Conservation (phyloP, 1,140 invertebrate species). For the Lepidurus packardi region DNA sequence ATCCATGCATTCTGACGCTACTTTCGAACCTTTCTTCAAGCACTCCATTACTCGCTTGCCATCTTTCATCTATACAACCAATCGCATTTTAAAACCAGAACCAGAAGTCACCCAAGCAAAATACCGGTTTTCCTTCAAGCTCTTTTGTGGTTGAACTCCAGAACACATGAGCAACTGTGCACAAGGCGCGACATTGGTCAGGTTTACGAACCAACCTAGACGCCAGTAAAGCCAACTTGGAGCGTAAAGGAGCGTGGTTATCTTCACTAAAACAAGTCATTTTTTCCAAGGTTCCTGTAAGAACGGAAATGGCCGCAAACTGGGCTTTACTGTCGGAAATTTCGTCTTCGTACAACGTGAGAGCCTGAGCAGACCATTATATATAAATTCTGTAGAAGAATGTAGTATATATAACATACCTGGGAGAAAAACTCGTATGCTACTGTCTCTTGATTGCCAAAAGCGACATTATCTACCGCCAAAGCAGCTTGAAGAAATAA, state of each 20-base stretch:
- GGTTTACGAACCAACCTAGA: constrained; percentile 95
- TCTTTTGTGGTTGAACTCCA: constrained; percentile 82
- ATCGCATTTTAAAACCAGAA: constrained; percentile 37
- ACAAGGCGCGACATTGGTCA: constrained; percentile 89
- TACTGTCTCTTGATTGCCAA: constrained; percentile 91
- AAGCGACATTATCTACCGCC: constrained; percentile 83
- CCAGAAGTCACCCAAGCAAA: constrained; percentile 36
- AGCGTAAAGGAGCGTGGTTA: constrained; percentile 92
- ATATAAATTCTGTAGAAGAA: neutral
- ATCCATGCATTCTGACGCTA: constrained; percentile 96
- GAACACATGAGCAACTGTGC: constrained; percentile 88
- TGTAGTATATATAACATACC: constrained; percentile 45
- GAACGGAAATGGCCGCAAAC: constrained; percentile 87
- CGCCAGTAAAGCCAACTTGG: constrained; percentile 87
- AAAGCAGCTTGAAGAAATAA: constrained; percentile 92
- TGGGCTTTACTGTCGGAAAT: constrained; percentile 97
- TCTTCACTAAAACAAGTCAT: constrained; percentile 91
- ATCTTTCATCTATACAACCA: constrained; percentile 65
- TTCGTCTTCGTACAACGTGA: constrained; percentile 97
- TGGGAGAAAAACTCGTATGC: constrained; percentile 98
- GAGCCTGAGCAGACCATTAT: constrained; percentile 56
- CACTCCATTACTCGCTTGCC: constrained; percentile 88
- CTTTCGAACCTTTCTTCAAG: constrained; percentile 88
- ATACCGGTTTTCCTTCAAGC: constrained; percentile 60
- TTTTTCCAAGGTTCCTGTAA: constrained; percentile 92